These are phyloP conservation scores for Rhinoraja longicauda DNA, from an alignment of 2,797 vertebrate species.

Conservation along the genomic window DNA sequence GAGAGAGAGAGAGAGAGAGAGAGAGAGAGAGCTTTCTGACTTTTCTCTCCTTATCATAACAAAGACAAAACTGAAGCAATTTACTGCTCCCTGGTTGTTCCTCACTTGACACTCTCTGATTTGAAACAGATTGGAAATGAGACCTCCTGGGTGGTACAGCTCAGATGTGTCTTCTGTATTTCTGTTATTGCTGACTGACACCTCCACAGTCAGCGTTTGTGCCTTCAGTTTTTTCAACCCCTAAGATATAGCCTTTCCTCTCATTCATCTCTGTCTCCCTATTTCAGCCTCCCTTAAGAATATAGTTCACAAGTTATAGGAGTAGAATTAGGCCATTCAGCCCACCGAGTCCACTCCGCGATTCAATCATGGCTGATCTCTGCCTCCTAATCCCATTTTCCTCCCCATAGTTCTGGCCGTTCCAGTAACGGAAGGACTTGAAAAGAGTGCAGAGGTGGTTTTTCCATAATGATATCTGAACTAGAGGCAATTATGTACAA, in stretches of 20 bases:
- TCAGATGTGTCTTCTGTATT: neutral
- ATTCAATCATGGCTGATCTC: no score
- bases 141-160: neutral
- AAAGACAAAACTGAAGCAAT: neutral
- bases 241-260: neutral
- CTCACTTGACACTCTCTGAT: neutral
- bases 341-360: no score
- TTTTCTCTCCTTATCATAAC: neutral
- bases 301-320: no score
- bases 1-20: no score
- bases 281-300: neutral
- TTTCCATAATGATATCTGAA: no score
- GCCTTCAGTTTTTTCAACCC: neutral
- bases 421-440: no score
- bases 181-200: neutral
- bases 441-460: no score
- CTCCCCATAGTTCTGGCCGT: no score
- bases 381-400: no score
- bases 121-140: neutral
- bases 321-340: no score
- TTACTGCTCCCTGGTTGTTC: no score
- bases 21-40: neutral
- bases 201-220: neutral
- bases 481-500: no score
- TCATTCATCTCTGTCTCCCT: neutral